Base-by-base conservation (phyloP, 2,888 invertebrate genomes). In the Idaea aversata region DNA sequence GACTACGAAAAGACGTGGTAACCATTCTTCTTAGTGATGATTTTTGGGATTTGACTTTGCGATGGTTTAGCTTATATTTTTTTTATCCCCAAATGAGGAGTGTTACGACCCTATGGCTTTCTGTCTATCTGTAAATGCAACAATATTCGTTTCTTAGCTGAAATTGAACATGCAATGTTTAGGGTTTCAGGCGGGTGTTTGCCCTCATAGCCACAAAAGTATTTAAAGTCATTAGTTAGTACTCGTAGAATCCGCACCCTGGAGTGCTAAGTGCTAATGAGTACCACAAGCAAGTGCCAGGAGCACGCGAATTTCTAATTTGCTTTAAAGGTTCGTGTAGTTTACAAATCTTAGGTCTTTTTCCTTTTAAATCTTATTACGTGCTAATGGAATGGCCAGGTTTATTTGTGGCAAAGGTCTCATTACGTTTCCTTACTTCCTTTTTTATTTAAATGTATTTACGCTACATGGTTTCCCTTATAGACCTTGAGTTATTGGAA, bases 301-400 rank as follows among this genome's bases (percentile, higher is more conserved):
- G 59, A 64, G 67, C 77, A 79, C 76, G 76, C 75, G 67, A 77
- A 70, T 71, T 65, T 74, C 63, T 74, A 72, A 75, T 77, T 77
- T 73, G n/a, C 65, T 65, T 68, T 67, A 65, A 70, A 64, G 66
- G 34, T 64, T 69, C 66, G 57, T 38, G 64, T 64, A 25, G 71
- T 65, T 70, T 62, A 65, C 58, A 16, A 5, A 47, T 47, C 47
- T 47, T 47, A 47, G 13, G 47, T 59, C 15, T 15, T 59, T 16
- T 59, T 59, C 15, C 58, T 59, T 59, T 16, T 59, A 15, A 59
- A 15, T 59, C 58, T 15, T 59, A 15, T 59, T 47, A 47, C 47
- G 4, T 47, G 47, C 47, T 47, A 47, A 47, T 47, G 47, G 47
- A 47, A 10, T 47, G 47, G 36, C 1, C 25, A 47, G 47, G 47